Percentiles rank a stretch among this genome's conserved stretches.
Evolutionary conservation across 2,888 invertebrate genomes (phyloP).

Genomic region (Pyralis farinalis): DNA sequence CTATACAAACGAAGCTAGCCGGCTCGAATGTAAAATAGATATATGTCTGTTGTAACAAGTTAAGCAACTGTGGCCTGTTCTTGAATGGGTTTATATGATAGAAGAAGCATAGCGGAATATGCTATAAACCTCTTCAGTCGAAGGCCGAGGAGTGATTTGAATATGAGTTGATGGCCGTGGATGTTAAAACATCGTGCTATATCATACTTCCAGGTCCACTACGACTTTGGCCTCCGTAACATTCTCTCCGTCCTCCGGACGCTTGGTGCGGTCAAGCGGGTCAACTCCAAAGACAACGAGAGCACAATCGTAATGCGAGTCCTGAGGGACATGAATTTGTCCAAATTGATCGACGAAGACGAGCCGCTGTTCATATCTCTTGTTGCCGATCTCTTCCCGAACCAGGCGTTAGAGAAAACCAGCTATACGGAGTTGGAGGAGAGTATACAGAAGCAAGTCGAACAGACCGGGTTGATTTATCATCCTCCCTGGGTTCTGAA

Average conservation of each 20-base stretch:
- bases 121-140: too few species aligned
- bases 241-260: conserved; percentile 96
- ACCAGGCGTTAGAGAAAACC: conserved; percentile 95
- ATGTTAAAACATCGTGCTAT: too few species aligned
- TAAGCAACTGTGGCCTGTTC: too few species aligned
- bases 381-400: conserved; percentile 97
- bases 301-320: conserved; percentile 98
- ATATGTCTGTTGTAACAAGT: too few species aligned
- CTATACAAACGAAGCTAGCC: too few species aligned
- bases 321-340: conserved; percentile 98
- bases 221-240: conserved; percentile 97
- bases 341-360: conserved; percentile 98
- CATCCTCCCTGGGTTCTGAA: conserved; percentile 98
- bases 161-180: too few species aligned
- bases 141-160: too few species aligned
- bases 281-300: conserved; percentile 95
- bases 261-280: conserved; percentile 94
- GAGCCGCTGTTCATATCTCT: conserved; percentile 98
- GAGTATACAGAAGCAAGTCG: conserved; percentile 92
- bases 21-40: too few species aligned
- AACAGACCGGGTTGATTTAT: conserved; percentile 89
- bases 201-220: conserved; percentile 88
- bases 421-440: conserved; percentile 92
- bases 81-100: too few species aligned
- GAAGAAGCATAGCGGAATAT: too few species aligned